Evolutionary conservation across 2,797 vertebrate genomes (phyloP).

Genomic region (Darevskia mixta): DNA sequence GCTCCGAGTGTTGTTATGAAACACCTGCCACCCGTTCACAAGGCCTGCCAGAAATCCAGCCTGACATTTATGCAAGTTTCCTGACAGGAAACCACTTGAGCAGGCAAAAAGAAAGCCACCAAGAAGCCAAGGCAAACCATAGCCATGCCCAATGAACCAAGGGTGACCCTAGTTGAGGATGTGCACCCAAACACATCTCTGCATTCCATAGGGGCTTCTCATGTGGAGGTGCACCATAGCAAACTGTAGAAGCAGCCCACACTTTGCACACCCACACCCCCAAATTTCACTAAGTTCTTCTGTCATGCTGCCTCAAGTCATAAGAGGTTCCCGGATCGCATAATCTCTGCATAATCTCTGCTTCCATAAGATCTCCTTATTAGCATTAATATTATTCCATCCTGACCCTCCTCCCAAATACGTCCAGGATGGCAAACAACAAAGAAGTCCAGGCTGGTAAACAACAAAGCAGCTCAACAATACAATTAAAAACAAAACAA

Average conservation of each 20-base stretch:
- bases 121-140: background rate
- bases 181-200: background rate
- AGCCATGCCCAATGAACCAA: background rate
- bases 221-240: background rate
- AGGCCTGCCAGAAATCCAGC: background rate
- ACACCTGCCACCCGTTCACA: background rate
- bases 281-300: too few species aligned
- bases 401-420: too few species aligned
- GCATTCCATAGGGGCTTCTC: background rate
- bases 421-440: too few species aligned
- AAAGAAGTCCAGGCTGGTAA: too few species aligned
- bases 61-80: background rate
- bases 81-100: background rate
- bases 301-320: too few species aligned
- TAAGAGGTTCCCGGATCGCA: background rate
- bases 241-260: background rate
- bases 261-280: background rate
- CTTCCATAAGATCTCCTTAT: background rate
- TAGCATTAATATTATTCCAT: too few species aligned
- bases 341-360: background rate
- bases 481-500: too few species aligned
- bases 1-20: constrained; percentile 2
- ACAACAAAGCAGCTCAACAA: too few species aligned
- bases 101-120: background rate
- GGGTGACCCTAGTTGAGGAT: background rate